Conservation (phyloP, 2,888 invertebrate species). For the Strigamia maritima region DNA sequence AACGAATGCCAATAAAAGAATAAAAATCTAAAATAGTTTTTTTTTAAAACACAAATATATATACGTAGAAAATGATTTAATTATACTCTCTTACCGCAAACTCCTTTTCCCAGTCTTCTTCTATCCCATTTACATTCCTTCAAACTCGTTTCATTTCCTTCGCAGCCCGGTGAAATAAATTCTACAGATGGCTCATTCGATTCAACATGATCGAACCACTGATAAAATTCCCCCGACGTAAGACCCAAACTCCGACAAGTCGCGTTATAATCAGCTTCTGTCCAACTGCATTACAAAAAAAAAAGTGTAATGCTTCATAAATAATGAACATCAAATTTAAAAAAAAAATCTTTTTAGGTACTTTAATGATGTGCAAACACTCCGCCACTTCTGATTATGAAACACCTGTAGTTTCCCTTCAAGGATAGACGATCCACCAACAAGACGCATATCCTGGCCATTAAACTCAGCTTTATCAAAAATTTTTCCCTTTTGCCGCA, state of each 20-base stretch:
- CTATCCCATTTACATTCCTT: constrained; percentile 75
- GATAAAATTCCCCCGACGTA: constrained; percentile 75
- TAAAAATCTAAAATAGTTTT: constrained; percentile 66
- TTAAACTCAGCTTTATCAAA: background rate
- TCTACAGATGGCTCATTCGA: constrained; percentile 67
- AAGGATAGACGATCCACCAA: constrained; percentile 87
- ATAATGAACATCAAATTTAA: background rate
- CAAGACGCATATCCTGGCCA: constrained; percentile 67
- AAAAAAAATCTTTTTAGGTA: background rate
- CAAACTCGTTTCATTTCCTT: constrained; percentile 69
- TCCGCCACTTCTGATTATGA: constrained; percentile 86
- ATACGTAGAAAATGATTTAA: background rate
- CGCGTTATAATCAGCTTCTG: constrained; percentile 80
- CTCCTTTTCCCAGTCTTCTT: constrained; percentile 81
- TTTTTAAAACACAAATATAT: background rate
- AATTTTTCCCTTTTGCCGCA: background rate
- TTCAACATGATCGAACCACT: constrained; percentile 73
- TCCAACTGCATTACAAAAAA: constrained; percentile 72
- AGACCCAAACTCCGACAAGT: constrained; percentile 96
- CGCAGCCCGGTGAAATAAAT: constrained; percentile 84
- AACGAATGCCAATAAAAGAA: constrained; percentile 84
- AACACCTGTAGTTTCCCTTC: constrained; percentile 85
- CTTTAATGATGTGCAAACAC: constrained; percentile 58
- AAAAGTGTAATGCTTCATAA: background rate
- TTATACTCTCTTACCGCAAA: constrained; percentile 66